Conservation (phyloP, 2,888 invertebrate species). For the Apotomis capreana region DNA sequence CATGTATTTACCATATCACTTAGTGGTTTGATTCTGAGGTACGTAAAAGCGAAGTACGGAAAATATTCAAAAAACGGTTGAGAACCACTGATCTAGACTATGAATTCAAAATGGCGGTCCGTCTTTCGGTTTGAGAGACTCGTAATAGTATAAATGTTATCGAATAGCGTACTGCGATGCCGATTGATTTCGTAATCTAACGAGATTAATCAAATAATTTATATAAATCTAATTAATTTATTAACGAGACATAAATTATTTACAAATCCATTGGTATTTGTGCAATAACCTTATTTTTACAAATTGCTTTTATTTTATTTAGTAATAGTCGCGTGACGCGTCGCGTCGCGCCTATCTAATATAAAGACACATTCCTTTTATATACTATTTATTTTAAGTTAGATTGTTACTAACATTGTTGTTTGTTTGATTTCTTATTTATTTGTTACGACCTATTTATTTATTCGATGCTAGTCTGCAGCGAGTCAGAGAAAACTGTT, state of each 20-base stretch:
- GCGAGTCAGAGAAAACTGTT: slow-evolving; percentile 31
- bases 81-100: too few relatives aligned
- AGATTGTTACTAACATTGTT: slow-evolving; percentile 41
- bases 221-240: slow-evolving; percentile 38
- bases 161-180: slow-evolving; percentile 15
- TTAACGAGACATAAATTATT: slow-evolving; percentile 36
- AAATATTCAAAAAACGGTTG: too few relatives aligned
- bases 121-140: too few relatives aligned
- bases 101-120: too few relatives aligned
- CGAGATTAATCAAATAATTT: slow-evolving; percentile 3
- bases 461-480: slow-evolving; percentile 43
- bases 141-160: not conserved
- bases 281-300: slow-evolving; percentile 54
- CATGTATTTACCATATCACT: too few relatives aligned
- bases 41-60: too few relatives aligned
- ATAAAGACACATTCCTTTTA: slow-evolving; percentile 63
- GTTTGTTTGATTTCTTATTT: slow-evolving; percentile 39
- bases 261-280: slow-evolving; percentile 50
- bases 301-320: slow-evolving; percentile 49
- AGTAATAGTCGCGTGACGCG: slow-evolving; percentile 18
- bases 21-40: too few relatives aligned
- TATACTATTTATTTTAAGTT: slow-evolving; percentile 36
- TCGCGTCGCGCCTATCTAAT: slow-evolving; percentile 36
- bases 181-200: not conserved
- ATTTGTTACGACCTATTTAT: slow-evolving; percentile 40